Evolutionary conservation across 2,113 vertebrate genomes (phyloP), one percentile per base, ranked within the genome.

Genomic region (Apodemus speciosus): DNA sequence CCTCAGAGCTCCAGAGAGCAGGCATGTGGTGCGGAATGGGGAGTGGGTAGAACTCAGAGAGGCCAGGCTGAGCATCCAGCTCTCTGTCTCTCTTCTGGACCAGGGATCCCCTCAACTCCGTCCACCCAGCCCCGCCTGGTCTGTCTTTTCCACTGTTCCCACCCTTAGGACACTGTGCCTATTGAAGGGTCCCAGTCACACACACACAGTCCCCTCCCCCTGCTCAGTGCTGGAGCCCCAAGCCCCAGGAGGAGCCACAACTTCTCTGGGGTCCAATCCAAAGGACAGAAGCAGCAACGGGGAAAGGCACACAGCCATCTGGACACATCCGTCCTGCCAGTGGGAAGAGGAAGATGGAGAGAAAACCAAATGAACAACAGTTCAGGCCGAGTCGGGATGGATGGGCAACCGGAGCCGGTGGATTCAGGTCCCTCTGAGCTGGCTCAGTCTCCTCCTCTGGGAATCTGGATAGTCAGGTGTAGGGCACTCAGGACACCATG

Each of bases 201-300:
- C 62, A 66, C 15, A 85, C 35, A 27, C 3, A 62, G 80, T 6
- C 83, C 46, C 20, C 84, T 30, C 4, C 49, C 68, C 75, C 46
- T 72, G 40, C 79, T 88, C 56, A 56, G 13, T 27, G 51, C 23
- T 32, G 23, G 60, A 4, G 3, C 53, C 40, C 9, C 60, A 86
- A 85, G 75, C 35, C 73, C 62, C 25, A 71, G 69, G 38, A 51
- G 93, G 62, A 25, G 53, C 46, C 94, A 64, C 20, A 23, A 38
- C 73, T 94, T 75, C 53, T 71, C 60, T 89, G 64, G 87, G 38
- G 85, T 40, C 79, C 64, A 40, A 71, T 69, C 75, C 85, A 51
- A 92, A 85, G 88, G 15, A 13, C 15, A 1, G n/a, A 40, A 72
- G 20, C n/a, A 72, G 69, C 69, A 21, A 38, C 8, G 40, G n/a